phyloP scores from a whole-genome alignment of 2,113 vertebrate genomes.

The Amazona vittata region DNA sequence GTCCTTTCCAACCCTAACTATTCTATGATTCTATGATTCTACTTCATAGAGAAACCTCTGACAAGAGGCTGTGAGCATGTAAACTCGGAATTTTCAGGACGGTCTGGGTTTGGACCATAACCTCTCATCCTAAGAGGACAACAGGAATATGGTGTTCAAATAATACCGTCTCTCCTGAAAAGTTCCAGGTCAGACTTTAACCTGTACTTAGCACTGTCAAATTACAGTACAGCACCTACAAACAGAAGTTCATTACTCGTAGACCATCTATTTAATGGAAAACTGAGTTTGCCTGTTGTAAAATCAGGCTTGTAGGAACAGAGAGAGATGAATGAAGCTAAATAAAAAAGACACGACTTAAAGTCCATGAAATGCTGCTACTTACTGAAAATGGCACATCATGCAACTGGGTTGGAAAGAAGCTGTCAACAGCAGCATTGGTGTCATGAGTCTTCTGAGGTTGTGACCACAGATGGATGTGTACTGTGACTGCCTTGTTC shows the following conservation, averaged over 20 bases:
- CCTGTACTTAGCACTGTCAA: conserved; percentile 29
- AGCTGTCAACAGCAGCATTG: neutral
- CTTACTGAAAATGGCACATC: neutral
- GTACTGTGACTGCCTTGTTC: neutral
- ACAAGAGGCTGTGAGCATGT: neutral
- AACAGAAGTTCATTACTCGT: neutral
- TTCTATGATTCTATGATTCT: neutral
- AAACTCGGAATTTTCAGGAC: conserved; percentile 41
- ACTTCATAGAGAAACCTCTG: neutral
- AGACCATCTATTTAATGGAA: neutral
- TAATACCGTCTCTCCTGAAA: conserved; percentile 8
- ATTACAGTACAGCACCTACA: neutral
- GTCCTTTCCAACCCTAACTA: too few species aligned
- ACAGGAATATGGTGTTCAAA: conserved; percentile 17
- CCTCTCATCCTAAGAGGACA: neutral
- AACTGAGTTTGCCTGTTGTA: neutral
- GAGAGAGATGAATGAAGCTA: neutral
- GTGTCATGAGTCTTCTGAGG: conserved; percentile 6
- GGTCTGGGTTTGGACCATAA: conserved; percentile 6
- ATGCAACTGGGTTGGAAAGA: neutral
- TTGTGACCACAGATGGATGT: neutral
- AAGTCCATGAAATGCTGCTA: neutral
- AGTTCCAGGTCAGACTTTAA: conserved; percentile 25
- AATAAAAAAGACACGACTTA: neutral
- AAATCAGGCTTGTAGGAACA: neutral